Percentiles rank a stretch among this genome's conserved stretches.
phyloP scores from a whole-genome alignment of 2,797 vertebrate species.

The Odontamblyopus lacepedii region DNA sequence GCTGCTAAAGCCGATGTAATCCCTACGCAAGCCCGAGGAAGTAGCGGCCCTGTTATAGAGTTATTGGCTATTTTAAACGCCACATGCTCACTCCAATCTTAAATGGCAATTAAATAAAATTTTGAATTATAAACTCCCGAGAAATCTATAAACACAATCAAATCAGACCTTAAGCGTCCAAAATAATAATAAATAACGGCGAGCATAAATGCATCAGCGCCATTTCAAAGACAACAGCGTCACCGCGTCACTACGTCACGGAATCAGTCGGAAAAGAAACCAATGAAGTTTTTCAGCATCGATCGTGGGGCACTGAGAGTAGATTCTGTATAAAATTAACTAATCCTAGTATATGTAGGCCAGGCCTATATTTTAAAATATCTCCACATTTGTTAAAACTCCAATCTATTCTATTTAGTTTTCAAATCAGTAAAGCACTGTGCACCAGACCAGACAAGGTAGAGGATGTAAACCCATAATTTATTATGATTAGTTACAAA shows the following conservation, averaged over 20 bases:
- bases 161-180: constrained; percentile 38
- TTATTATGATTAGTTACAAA: constrained; percentile 86
- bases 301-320: not conserved
- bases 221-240: constrained; percentile 79
- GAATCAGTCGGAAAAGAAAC: constrained; percentile 51
- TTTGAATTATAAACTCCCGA: constrained; percentile 24
- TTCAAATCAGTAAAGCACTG: not conserved
- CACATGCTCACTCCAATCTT: constrained; percentile 54
- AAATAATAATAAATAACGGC: constrained; percentile 57
- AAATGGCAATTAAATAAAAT: constrained; percentile 20
- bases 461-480: constrained; percentile 74
- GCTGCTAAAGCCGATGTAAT: constrained; percentile 64
- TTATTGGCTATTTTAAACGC: constrained; percentile 56
- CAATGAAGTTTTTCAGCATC: not conserved
- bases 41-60: constrained; percentile 74
- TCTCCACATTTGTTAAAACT: not conserved
- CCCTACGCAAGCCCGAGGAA: constrained; percentile 66
- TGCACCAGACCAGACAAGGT: not conserved
- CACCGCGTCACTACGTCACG: constrained; percentile 63
- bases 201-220: constrained; percentile 71
- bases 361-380: too few relatives aligned
- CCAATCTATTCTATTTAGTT: not conserved
- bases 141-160: constrained; percentile 25
- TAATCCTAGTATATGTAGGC: too few relatives aligned
- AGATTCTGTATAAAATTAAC: too few relatives aligned